Conservation (phyloP, 2,888 invertebrate species). For the Ophion obscuratus region DNA sequence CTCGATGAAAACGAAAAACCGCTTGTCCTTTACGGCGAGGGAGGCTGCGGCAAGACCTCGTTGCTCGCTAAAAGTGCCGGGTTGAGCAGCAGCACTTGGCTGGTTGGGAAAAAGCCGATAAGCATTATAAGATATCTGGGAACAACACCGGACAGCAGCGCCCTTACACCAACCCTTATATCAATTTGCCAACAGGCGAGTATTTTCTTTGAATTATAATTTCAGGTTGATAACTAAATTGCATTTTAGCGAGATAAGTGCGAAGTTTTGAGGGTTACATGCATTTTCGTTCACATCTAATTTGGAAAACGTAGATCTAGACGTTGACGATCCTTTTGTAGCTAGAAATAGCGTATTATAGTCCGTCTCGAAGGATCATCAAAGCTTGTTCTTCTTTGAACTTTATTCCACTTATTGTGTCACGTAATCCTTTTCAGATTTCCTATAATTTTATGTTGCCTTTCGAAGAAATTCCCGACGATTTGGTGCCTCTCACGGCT, state of each 20-base stretch:
- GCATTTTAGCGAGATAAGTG: background rate
- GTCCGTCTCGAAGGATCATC: background rate
- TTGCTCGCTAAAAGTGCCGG: constrained; percentile 96
- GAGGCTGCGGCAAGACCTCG: constrained; percentile 99
- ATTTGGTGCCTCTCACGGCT: constrained; percentile 97
- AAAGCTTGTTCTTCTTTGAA: constrained; percentile 7
- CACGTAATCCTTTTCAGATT: constrained; percentile 86
- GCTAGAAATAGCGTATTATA: too few species aligned
- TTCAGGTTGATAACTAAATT: background rate
- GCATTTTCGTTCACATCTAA: too few species aligned
- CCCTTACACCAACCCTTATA: constrained; percentile 96
- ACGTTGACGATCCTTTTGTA: too few species aligned
- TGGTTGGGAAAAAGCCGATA: constrained; percentile 91
- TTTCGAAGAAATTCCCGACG: constrained; percentile 97
- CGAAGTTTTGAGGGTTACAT: too few species aligned
- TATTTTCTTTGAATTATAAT: constrained; percentile 10
- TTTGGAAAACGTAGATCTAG: too few species aligned
- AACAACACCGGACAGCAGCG: constrained; percentile 98
- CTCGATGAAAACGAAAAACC: constrained; percentile 94
- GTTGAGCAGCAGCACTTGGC: constrained; percentile 90
- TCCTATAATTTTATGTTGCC: constrained; percentile 96
- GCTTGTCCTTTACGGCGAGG: constrained; percentile 96
- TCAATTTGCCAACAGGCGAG: constrained; percentile 97
- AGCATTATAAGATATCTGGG: constrained; percentile 97
- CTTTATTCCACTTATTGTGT: background rate